Percentiles rank a stretch among this genome's conserved stretches.
Conservation (phyloP, 2,888 invertebrate species). For the Ormyrus thymus region DNA sequence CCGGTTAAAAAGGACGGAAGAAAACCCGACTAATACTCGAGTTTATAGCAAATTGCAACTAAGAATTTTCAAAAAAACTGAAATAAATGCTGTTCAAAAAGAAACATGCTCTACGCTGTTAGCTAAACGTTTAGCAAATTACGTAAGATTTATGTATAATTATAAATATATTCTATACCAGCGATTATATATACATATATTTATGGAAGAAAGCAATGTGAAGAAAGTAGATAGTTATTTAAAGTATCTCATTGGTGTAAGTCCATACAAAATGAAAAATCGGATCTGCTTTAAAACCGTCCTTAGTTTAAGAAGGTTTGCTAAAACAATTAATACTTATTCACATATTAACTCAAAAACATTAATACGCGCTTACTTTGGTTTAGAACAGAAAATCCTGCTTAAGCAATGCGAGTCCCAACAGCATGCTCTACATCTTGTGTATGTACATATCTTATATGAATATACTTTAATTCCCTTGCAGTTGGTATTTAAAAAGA, state of each 20-base stretch:
- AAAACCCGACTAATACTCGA: slow-evolving; percentile 39
- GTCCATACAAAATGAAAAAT: not conserved
- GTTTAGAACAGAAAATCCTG: slow-evolving; percentile 3
- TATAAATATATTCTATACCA: slow-evolving; percentile 27
- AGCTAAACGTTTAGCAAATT: slow-evolving; percentile 21
- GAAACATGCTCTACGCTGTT: slow-evolving; percentile 41
- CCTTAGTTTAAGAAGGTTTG: slow-evolving; percentile 52
- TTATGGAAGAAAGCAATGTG: slow-evolving; percentile 38
- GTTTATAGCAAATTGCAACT: slow-evolving; percentile 3
- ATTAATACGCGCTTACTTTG: not conserved
- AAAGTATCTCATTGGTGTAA: slow-evolving; percentile 36
- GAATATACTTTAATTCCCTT: slow-evolving; percentile 15
- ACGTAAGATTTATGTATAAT: slow-evolving; percentile 37
- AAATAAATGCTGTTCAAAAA: not conserved
- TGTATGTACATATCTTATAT: slow-evolving; percentile 24
- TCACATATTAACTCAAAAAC: not conserved
- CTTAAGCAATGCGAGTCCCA: slow-evolving; percentile 33
- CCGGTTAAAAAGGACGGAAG: slow-evolving; percentile 7
- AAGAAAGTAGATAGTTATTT: slow-evolving; percentile 47
- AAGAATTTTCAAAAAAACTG: slow-evolving; percentile 10
- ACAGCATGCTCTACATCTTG: slow-evolving; percentile 13
- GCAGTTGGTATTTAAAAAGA: slow-evolving; percentile 4
- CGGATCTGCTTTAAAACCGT: slow-evolving; percentile 50
- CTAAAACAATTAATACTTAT: not conserved
- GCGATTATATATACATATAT: slow-evolving; percentile 11